Percentiles rank a stretch among this genome's conserved stretches.
phyloP scores from a whole-genome alignment of 2,113 vertebrate species.

The Turdus rufiventris region DNA sequence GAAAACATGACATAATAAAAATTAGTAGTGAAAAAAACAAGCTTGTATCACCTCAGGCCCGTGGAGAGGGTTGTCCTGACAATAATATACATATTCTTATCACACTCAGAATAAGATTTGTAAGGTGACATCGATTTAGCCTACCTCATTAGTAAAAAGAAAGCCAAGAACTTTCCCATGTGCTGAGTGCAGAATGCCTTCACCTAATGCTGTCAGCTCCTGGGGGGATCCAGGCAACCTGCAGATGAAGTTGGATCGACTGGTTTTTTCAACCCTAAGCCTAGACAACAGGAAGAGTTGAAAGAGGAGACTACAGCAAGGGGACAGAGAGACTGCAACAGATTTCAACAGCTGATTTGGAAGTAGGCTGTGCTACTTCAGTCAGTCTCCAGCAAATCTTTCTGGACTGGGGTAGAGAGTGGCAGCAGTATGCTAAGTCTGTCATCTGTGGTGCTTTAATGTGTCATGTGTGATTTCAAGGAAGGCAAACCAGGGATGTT shows the following conservation, averaged over 20 bases:
- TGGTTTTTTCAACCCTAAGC: neutral
- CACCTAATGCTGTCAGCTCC: neutral
- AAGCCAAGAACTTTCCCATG: neutral
- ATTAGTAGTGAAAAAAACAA: neutral
- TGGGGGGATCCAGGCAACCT: neutral
- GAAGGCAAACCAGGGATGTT: neutral
- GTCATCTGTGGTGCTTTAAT: neutral
- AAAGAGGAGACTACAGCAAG: neutral
- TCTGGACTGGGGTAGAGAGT: neutral
- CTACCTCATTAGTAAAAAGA: neutral
- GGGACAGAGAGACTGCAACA: neutral
- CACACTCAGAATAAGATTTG: neutral
- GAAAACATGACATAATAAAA: neutral
- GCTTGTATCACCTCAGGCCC: neutral
- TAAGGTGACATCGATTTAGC: neutral
- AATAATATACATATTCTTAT: neutral
- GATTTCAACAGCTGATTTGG: neutral
- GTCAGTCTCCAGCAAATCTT: neutral
- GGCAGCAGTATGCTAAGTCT: neutral
- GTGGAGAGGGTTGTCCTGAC: neutral
- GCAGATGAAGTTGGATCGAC: neutral
- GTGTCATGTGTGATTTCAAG: neutral
- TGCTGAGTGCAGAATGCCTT: neutral
- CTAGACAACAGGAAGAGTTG: no score
- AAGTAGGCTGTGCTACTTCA: neutral